These are phyloP conservation scores for Dryomyza anilis DNA, from an alignment of 2,888 invertebrate species.

Conservation along the genomic window DNA sequence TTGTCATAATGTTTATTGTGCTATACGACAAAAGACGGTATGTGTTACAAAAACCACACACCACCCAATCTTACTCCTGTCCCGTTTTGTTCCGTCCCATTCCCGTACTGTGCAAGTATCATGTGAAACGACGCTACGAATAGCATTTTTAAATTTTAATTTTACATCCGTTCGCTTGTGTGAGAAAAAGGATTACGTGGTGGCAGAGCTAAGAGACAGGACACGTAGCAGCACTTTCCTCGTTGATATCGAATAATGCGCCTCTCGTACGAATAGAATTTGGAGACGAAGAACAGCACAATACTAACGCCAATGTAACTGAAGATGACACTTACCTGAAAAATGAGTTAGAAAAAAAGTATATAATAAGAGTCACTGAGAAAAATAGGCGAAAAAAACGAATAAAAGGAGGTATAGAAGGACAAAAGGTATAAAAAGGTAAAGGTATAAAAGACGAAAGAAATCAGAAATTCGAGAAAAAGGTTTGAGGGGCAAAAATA, in stretches of 20 bases:
- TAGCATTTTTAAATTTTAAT: too few species aligned
- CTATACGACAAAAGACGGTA: too few species aligned
- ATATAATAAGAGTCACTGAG: neutral
- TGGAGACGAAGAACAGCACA: constrained; percentile 93
- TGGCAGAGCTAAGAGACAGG: too few species aligned
- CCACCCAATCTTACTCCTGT: too few species aligned
- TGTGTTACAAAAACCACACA: too few species aligned
- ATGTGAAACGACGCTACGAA: too few species aligned
- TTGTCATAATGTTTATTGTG: too few species aligned
- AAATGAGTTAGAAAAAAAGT: constrained; percentile 5
- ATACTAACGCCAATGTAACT: constrained; percentile 97
- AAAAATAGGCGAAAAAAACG: too few species aligned
- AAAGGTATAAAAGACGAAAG: neutral
- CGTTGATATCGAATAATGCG: constrained; percentile 68
- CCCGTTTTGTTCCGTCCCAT: too few species aligned
- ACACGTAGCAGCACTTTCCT: constrained; percentile 47
- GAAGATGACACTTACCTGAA: constrained; percentile 76
- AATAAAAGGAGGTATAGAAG: neutral
- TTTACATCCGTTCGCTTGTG: too few species aligned
- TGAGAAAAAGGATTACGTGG: too few species aligned
- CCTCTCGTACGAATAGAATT: constrained; percentile 99
- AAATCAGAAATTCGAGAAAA: neutral
- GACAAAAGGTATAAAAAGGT: neutral
- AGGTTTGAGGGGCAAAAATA: neutral
- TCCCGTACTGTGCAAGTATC: too few species aligned